Percentiles rank a stretch among this genome's conserved stretches.
phyloP scores from a whole-genome alignment of 1,140 invertebrate species.

The Drosophila virilis region DNA sequence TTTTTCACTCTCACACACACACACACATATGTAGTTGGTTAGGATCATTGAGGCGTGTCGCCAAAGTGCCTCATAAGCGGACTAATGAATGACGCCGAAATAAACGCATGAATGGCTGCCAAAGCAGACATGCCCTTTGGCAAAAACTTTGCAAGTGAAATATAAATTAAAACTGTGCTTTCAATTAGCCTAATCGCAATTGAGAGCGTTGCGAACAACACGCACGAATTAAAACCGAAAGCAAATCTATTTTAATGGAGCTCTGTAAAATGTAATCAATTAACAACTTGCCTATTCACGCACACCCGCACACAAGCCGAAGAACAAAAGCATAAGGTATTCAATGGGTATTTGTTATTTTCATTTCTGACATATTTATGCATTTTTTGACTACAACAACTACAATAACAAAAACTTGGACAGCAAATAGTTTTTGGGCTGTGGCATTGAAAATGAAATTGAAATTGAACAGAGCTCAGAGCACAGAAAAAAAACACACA shows the following conservation, averaged over 20 bases:
- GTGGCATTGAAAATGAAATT: slow-evolving; percentile 32
- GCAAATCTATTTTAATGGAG: slow-evolving; percentile 18
- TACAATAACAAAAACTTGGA: background rate
- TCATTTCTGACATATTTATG: slow-evolving; percentile 19
- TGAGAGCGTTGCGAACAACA: slow-evolving; percentile 9
- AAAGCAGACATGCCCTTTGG: slow-evolving; percentile 5
- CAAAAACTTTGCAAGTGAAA: slow-evolving; percentile 4
- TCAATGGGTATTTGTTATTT: slow-evolving; percentile 36
- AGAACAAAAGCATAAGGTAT: slow-evolving; percentile 12
- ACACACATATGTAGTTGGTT: background rate
- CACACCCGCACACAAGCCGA: slow-evolving; percentile 14
- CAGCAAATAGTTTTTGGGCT: slow-evolving; percentile 18
- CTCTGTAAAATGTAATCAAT: slow-evolving; percentile 49
- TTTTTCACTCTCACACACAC: background rate
- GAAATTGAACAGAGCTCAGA: slow-evolving; percentile 19
- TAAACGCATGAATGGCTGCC: slow-evolving; percentile 34
- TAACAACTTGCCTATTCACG: slow-evolving; percentile 47
- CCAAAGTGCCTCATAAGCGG: slow-evolving; percentile 14
- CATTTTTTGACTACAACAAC: slow-evolving; percentile 15
- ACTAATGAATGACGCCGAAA: slow-evolving; percentile 6
- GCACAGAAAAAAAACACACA: background rate
- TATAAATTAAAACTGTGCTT: slow-evolving; percentile 16
- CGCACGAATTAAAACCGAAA: slow-evolving; percentile 41
- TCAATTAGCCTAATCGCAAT: slow-evolving; percentile 36
- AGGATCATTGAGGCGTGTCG: slow-evolving; percentile 25